Base-by-base conservation (phyloP, 2,797 vertebrate genomes). In the Typhlichthys subterraneus region DNA sequence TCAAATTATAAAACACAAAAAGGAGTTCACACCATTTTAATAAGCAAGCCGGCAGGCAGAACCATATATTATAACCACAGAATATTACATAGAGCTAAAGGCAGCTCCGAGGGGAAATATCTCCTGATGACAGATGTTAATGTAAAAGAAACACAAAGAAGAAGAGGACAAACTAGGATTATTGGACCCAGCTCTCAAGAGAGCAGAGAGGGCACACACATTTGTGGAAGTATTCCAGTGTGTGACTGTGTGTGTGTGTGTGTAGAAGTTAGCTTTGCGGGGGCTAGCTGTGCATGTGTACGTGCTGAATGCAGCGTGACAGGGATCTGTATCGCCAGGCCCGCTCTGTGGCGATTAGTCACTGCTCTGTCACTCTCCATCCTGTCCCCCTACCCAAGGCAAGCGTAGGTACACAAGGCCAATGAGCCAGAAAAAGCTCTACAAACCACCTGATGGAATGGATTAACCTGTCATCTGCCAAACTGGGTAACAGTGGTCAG, bases 341-440 rank as follows among this genome's bases (percentile, higher is more conserved):
- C 23, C 69, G 73, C 73, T 74, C 81, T 83, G 79, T 58, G 69
- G 77, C 80, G 86, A 87, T 86, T 83, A 89, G 77, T 83, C 80
- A 87, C 76, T 50, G 55, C 46, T 1, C 31, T n/a, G 12, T 53
- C 45, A 65, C 56, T 56, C 69, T 60, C 45, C 11, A 51, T 57
- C 50, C 47, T 7, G 57, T 19, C 10, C 70, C 45, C 33, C 59
- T 57, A 70, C 59, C 31, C 69, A 61, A 73, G 57, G 53, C 57
- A 69, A 71, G 50, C 66, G 57, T 62, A 65, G 62, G 56, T 65
- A 42, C 12, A 5, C 57, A 75, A 71, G 60, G 71, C 80, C 61
- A 76, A 69, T 79, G 70, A 83, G 76, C 72, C 65, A 70, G 63
- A 88, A 85, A 80, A 72, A 70, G 66, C 67, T 81, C 55, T 69